Conservation (phyloP, 2,113 vertebrate genomes). For the Vanacampus margaritifer region DNA sequence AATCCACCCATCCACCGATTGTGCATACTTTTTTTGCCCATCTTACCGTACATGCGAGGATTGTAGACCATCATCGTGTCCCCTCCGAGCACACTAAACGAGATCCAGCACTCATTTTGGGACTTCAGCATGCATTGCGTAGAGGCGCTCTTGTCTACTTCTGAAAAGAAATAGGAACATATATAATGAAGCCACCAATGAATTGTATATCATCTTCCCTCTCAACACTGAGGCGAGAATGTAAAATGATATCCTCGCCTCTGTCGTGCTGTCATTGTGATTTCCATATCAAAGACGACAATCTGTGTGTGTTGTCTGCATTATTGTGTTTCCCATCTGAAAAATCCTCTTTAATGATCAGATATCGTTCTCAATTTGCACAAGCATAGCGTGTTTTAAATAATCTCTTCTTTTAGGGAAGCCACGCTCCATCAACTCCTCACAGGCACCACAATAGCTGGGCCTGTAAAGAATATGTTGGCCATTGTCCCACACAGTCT, state of each 20-base stretch:
- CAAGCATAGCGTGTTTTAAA: slow-evolving; percentile 55
- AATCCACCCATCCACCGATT: background rate
- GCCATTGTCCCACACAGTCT: slow-evolving; percentile 59
- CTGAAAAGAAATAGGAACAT: slow-evolving; percentile 71
- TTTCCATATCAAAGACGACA: slow-evolving; percentile 67
- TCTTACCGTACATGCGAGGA: slow-evolving; percentile 81
- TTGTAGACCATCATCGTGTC: slow-evolving; percentile 80
- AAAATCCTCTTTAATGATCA: slow-evolving; percentile 61
- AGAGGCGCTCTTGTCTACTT: slow-evolving; percentile 78
- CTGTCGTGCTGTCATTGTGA: slow-evolving; percentile 50
- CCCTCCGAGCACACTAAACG: slow-evolving; percentile 79
- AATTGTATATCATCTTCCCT: slow-evolving; percentile 45
- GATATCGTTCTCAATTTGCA: slow-evolving; percentile 64
- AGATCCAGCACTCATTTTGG: slow-evolving; percentile 86
- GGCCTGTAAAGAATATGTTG: slow-evolving; percentile 68
- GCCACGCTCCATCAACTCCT: slow-evolving; percentile 53
- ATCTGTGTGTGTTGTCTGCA: slow-evolving; percentile 32
- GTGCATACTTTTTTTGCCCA: background rate
- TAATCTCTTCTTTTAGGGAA: slow-evolving; percentile 49
- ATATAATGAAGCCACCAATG: slow-evolving; percentile 29
- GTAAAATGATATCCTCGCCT: slow-evolving; percentile 58
- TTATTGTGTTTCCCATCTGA: slow-evolving; percentile 62
- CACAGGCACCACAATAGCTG: slow-evolving; percentile 61
- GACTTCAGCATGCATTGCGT: slow-evolving; percentile 82
- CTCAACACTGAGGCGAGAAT: slow-evolving; percentile 33